Percentiles rank a stretch among this genome's conserved stretches.
Evolutionary conservation across 2,113 vertebrate genomes (phyloP).

Genomic region (Bufo gargarizans): DNA sequence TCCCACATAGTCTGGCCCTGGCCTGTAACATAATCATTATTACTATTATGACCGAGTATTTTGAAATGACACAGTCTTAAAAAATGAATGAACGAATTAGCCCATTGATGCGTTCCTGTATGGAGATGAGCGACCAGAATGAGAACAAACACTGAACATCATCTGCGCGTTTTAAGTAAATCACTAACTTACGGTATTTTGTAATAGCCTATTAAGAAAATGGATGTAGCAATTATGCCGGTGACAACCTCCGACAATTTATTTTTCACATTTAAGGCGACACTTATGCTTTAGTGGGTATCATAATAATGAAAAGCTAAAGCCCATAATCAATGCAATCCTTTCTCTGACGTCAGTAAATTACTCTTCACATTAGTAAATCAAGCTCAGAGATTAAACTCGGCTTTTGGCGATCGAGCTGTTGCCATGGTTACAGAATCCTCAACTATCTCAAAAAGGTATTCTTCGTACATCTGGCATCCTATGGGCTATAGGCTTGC

Average conservation of each 20-base stretch:
- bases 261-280: constrained; percentile 16
- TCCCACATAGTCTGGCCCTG: too few species aligned
- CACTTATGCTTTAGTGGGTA: constrained; percentile 33
- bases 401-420: neutral
- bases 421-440: constrained; percentile 10
- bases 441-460: neutral
- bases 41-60: neutral
- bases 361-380: constrained; percentile 27
- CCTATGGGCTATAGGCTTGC: neutral
- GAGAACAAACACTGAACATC: constrained; percentile 22
- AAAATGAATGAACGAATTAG: neutral
- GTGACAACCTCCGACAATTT: constrained; percentile 27
- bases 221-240: constrained; percentile 7
- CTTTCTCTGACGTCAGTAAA: constrained; percentile 20
- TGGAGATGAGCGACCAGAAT: constrained; percentile 5
- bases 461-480: neutral
- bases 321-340: constrained; percentile 39
- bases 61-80: neutral
- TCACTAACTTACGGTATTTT: constrained; percentile 13
- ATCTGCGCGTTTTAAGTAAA: constrained; percentile 8
- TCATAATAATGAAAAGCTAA: constrained; percentile 32
- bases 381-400: constrained; percentile 11
- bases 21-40: neutral
- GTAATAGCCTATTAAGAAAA: constrained; percentile 40
- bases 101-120: neutral